Evolutionary conservation across 2,797 vertebrate species (phyloP).

Genomic region (Chiloscyllium punctatum): DNA sequence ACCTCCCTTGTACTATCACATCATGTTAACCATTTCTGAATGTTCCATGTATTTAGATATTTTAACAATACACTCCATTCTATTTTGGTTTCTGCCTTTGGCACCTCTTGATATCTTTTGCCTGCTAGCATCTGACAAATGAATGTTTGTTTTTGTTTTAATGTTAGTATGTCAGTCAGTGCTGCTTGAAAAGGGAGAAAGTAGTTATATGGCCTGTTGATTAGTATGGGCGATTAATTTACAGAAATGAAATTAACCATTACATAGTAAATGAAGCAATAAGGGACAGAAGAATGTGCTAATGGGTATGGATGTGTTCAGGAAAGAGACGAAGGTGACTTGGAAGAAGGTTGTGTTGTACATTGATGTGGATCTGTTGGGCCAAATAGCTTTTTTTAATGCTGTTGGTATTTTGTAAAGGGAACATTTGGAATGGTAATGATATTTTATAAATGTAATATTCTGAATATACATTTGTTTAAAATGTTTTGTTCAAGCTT

Average conservation of each 20-base stretch:
- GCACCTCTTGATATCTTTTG: too few relatives aligned
- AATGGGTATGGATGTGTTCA: neutral
- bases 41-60: too few relatives aligned
- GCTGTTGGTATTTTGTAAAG: neutral
- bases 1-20: too few relatives aligned
- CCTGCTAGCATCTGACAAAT: too few relatives aligned
- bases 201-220: neutral
- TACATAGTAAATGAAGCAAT: neutral
- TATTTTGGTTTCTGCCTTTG: too few relatives aligned
- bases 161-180: neutral
- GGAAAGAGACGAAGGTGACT: neutral
- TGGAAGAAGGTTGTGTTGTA: accelerated
- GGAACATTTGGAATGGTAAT: neutral
- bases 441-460: neutral
- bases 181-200: neutral
- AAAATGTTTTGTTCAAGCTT: too few relatives aligned
- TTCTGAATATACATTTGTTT: neutral
- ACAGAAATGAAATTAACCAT: neutral
- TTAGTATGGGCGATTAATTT: neutral
- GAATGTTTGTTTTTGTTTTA: too few relatives aligned
- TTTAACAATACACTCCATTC: too few relatives aligned
- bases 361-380: neutral
- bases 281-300: neutral
- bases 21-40: too few relatives aligned
- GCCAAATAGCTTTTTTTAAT: too few relatives aligned